These are phyloP conservation scores for Ennomos quercinarius DNA, from an alignment of 2,888 invertebrate genomes.

Conservation along the genomic window DNA sequence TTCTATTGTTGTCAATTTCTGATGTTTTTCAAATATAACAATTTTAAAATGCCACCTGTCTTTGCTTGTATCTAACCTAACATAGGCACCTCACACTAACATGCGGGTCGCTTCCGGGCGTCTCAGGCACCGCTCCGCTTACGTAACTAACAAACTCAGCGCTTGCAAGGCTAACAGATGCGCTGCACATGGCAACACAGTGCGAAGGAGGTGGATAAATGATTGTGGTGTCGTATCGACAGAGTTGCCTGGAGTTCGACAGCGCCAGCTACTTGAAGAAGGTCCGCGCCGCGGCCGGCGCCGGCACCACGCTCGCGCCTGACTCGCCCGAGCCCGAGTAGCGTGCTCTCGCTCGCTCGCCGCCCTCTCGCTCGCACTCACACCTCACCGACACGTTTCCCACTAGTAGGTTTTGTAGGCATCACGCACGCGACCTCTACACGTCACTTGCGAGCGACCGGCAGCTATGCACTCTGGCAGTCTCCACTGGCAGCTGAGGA, in stretches of 20 bases:
- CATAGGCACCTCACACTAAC: conserved; percentile 52
- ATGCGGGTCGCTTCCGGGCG: conserved; percentile 14
- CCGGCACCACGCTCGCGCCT: conserved; percentile 70
- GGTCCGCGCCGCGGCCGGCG: conserved; percentile 66
- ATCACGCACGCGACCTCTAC: conserved; percentile 13
- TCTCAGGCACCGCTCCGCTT: conserved; percentile 19
- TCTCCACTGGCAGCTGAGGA: conserved; percentile 42
- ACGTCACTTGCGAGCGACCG: conserved; percentile 43
- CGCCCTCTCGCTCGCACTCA: conserved; percentile 36
- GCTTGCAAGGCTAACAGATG: conserved; percentile 14
- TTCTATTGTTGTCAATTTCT: conserved; percentile 68
- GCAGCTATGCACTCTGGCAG: conserved; percentile 34
- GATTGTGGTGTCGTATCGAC: conserved; percentile 59
- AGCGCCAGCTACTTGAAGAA: conserved; percentile 80
- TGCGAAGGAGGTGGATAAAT: conserved; percentile 33
- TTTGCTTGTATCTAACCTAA: conserved; percentile 63
- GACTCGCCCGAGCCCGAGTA: conserved; percentile 83
- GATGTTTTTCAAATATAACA: conserved; percentile 70
- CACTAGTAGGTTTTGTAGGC: conserved; percentile 14
- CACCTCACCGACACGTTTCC: conserved; percentile 24
- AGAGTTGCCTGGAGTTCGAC: conserved; percentile 84
- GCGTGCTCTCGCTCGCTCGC: conserved; percentile 42
- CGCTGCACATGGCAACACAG: conserved; percentile 1
- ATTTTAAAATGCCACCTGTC: conserved; percentile 58
- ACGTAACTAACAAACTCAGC: conserved; percentile 40